Evolutionary conservation across 2,888 invertebrate genomes (phyloP).

Genomic region (Drosophila austrosaltans): DNA sequence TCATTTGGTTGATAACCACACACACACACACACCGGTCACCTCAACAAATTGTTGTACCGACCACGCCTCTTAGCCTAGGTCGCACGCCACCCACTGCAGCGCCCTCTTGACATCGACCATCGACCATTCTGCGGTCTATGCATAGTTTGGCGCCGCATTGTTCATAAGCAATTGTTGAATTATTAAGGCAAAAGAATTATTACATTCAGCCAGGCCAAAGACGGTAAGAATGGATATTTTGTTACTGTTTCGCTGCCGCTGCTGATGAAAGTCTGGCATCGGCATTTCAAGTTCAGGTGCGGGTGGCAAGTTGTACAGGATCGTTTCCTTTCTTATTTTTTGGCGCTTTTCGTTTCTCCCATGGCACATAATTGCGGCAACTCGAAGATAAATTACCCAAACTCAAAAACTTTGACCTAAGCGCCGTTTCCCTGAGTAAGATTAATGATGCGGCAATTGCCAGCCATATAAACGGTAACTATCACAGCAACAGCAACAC

Average conservation of each 20-base stretch:
- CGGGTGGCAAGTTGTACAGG: conserved; percentile 13
- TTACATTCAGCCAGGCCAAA: conserved; percentile 44
- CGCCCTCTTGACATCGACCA: background rate
- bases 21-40: conserved; percentile 20
- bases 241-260: background rate
- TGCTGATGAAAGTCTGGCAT: conserved; percentile 13
- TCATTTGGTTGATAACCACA: conserved; percentile 72
- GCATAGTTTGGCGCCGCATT: conserved; percentile 55
- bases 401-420: conserved; percentile 78
- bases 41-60: conserved; percentile 34
- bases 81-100: conserved; percentile 52
- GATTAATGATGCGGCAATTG: conserved; percentile 75
- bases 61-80: conserved; percentile 56
- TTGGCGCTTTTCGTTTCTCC: background rate
- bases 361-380: conserved; percentile 73
- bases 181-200: conserved; percentile 72
- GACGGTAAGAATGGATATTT: background rate
- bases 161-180: conserved; percentile 76
- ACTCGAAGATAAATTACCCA: conserved; percentile 77
- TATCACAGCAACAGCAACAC: conserved; percentile 42
- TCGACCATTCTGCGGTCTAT: background rate
- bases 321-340: conserved; percentile 18
- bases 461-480: conserved; percentile 69
- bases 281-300: conserved; percentile 41
- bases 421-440: conserved; percentile 80